Conservation (phyloP, 2,888 invertebrate species). For the Steinernema scapterisci region DNA sequence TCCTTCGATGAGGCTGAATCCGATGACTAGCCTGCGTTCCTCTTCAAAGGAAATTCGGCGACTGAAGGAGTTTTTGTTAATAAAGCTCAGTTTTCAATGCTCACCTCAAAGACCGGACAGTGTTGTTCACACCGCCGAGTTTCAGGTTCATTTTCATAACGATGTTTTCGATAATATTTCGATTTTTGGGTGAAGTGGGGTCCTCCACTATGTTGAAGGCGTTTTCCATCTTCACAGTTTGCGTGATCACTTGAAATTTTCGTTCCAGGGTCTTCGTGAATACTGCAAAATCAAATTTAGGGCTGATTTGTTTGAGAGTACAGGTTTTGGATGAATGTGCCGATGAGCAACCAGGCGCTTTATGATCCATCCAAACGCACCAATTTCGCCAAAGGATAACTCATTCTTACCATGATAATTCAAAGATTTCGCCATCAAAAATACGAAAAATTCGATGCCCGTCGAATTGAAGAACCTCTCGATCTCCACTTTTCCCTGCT, state of each 20-base stretch:
- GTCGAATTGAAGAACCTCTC: neutral
- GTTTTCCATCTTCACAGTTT: slow-evolving; percentile 1
- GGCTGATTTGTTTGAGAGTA: neutral
- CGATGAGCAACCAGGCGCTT: too few relatives aligned
- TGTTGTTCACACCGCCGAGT: neutral
- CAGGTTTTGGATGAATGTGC: too few relatives aligned
- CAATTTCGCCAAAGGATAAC: neutral
- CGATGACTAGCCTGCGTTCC: neutral
- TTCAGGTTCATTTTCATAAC: slow-evolving; percentile 17
- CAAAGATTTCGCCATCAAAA: neutral
- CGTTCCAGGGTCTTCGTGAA: slow-evolving; percentile 27
- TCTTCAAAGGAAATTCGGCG: neutral
- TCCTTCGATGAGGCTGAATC: neutral
- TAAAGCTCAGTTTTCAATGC: too few relatives aligned
- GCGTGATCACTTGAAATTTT: slow-evolving; percentile 1
- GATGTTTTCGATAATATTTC: neutral
- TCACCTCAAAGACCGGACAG: too few relatives aligned
- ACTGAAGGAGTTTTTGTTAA: neutral
- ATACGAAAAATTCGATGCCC: neutral
- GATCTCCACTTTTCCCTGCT: neutral
- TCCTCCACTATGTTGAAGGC: neutral
- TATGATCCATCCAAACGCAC: too few relatives aligned
- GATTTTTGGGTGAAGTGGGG: neutral
- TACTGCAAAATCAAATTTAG: too few relatives aligned
- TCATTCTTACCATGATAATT: neutral